Percentiles rank a stretch among this genome's conserved stretches.
Conservation (phyloP, 2,797 vertebrate genomes). For the Molossus alvarezi region DNA sequence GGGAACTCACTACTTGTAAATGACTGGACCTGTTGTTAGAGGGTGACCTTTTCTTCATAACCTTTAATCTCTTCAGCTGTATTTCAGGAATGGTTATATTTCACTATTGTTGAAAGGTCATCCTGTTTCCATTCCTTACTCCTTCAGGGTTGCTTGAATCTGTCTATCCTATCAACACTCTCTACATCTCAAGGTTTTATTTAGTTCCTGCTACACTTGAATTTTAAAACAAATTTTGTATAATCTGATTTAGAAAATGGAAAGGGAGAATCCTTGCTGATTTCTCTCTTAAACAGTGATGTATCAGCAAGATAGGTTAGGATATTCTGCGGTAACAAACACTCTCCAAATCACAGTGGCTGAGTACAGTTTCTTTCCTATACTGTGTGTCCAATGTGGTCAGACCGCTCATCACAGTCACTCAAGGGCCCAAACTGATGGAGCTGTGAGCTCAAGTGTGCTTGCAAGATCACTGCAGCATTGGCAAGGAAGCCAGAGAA, state of each 20-base stretch:
- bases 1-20: background rate
- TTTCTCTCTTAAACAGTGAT: background rate
- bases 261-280: background rate
- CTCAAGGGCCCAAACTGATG: background rate
- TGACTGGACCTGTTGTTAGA: background rate
- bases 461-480: background rate
- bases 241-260: background rate
- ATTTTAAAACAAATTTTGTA: background rate
- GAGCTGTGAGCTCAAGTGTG: background rate
- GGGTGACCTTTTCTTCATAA: background rate
- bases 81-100: background rate
- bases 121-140: background rate
- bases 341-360: background rate
- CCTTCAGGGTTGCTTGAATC: constrained; percentile 63
- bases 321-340: background rate
- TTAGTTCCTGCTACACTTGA: background rate
- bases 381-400: background rate
- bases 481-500: background rate
- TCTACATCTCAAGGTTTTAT: constrained; percentile 51
- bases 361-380: background rate
- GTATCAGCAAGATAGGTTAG: background rate
- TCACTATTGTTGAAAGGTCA: background rate
- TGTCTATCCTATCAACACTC: background rate
- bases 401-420: background rate
- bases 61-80: background rate